A percentile compares a stretch with the other conserved stretches of the same genome.
phyloP scores from a whole-genome alignment of 2,888 invertebrate species.

The Tethea ocularis region DNA sequence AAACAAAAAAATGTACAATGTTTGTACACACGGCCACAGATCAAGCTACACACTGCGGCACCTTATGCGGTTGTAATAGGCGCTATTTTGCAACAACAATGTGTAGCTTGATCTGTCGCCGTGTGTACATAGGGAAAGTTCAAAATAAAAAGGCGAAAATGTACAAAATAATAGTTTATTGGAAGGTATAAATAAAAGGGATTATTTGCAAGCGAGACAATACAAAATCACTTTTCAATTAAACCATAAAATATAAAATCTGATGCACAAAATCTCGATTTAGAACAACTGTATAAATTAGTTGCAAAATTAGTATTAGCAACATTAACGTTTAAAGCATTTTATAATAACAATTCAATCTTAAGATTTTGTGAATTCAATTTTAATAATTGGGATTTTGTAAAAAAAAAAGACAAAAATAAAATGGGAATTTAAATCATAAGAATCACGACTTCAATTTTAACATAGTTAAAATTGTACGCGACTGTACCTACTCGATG shows the following conservation, averaged over 20 bases:
- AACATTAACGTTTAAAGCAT: not conserved
- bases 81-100: too few relatives aligned
- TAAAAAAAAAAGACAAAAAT: not conserved
- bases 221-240: slow-evolving; percentile 22
- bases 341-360: not conserved
- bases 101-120: too few relatives aligned
- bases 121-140: too few relatives aligned
- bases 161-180: slow-evolving; percentile 76
- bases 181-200: slow-evolving; percentile 66
- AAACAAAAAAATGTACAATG: too few relatives aligned
- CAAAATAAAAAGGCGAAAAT: slow-evolving; percentile 51
- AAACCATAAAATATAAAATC: slow-evolving; percentile 1
- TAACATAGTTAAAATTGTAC: not conserved
- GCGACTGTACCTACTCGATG: not conserved
- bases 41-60: too few relatives aligned
- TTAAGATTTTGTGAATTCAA: slow-evolving; percentile 5
- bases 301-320: slow-evolving; percentile 2
- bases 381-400: not conserved
- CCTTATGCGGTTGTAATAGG: too few relatives aligned
- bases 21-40: too few relatives aligned
- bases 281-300: not conserved
- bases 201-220: slow-evolving; percentile 59
- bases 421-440: not conserved
- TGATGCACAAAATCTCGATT: slow-evolving; percentile 2
- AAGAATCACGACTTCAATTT: not conserved